These are phyloP conservation scores for Mustelus asterias DNA, from an alignment of 2,113 vertebrate species.

Conservation along the genomic window DNA sequence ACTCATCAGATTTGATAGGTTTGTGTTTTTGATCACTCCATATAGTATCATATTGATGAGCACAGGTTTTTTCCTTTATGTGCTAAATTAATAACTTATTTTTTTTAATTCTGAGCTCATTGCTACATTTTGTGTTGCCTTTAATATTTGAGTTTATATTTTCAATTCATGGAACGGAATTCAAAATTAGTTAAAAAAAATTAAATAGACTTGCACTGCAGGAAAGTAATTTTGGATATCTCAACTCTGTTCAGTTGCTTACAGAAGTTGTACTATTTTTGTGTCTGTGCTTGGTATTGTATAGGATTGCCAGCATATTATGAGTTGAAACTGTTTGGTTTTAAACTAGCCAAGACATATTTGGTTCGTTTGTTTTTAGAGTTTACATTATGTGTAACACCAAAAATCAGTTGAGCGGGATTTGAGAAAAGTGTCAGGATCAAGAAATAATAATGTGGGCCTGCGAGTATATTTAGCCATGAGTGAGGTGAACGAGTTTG, in stretches of 20 bases:
- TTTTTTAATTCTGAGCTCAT: slow-evolving; percentile 4
- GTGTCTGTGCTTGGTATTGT: background rate
- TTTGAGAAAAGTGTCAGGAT: background rate
- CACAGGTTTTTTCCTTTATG: background rate
- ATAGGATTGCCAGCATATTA: background rate
- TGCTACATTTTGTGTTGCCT: slow-evolving; percentile 9
- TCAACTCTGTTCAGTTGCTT: background rate
- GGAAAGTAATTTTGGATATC: background rate
- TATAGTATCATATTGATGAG: background rate
- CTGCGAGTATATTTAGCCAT: background rate
- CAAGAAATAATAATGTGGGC: background rate
- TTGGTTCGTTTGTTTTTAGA: background rate
- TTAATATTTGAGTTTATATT: background rate
- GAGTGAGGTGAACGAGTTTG: background rate
- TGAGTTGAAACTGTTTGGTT: background rate
- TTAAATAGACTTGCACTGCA: slow-evolving; percentile 19
- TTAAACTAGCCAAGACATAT: background rate
- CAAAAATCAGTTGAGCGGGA: background rate
- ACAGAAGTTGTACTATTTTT: background rate
- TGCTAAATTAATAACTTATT: slow-evolving; percentile 2
- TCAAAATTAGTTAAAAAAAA: background rate
- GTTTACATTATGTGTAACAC: slow-evolving; percentile 10
- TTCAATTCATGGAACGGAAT: background rate
- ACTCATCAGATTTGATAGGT: background rate
- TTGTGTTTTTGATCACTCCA: background rate